phyloP scores from a whole-genome alignment of 2,888 invertebrate genomes.

The Tyria jacobaeae region DNA sequence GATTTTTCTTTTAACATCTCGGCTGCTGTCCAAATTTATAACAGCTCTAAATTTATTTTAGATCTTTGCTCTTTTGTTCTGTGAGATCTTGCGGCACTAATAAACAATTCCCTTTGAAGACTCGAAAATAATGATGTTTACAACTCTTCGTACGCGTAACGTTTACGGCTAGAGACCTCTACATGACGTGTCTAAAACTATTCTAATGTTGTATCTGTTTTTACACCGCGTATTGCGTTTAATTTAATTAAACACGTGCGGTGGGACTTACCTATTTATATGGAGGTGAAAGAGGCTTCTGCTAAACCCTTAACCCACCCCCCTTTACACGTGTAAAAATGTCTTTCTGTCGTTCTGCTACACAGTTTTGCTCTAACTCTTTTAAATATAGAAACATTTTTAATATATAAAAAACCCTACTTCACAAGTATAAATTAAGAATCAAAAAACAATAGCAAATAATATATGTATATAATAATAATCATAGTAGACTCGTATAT shows the following conservation, averaged over 20 bases:
- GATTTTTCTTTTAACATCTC: conserved; percentile 39
- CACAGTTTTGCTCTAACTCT: background rate
- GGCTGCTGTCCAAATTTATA: conserved; percentile 70
- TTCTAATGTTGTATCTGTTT: conserved; percentile 23
- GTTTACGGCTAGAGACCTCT: conserved; percentile 55
- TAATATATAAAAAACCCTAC: too few species aligned
- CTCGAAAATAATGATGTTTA: conserved; percentile 75
- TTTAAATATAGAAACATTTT: background rate
- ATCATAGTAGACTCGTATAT: too few species aligned
- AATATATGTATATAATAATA: too few species aligned
- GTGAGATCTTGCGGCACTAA: conserved; percentile 63
- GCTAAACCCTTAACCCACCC: too few species aligned
- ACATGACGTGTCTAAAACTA: conserved; percentile 19
- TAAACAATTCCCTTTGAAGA: conserved; percentile 79
- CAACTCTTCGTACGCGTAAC: conserved; percentile 58
- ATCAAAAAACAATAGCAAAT: too few species aligned
- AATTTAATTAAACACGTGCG: too few species aligned
- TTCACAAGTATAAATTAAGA: too few species aligned
- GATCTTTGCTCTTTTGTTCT: conserved; percentile 77
- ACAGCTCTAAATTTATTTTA: conserved; percentile 69
- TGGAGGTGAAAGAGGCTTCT: background rate
- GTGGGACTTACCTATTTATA: too few species aligned
- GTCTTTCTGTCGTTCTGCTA: background rate
- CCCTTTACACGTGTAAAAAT: background rate
- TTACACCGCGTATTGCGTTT: conserved; percentile 3